Evolutionary conservation across 2,797 vertebrate genomes (phyloP), one percentile per base, ranked within the genome.

Genomic region (Pangasius larnaudii): DNA sequence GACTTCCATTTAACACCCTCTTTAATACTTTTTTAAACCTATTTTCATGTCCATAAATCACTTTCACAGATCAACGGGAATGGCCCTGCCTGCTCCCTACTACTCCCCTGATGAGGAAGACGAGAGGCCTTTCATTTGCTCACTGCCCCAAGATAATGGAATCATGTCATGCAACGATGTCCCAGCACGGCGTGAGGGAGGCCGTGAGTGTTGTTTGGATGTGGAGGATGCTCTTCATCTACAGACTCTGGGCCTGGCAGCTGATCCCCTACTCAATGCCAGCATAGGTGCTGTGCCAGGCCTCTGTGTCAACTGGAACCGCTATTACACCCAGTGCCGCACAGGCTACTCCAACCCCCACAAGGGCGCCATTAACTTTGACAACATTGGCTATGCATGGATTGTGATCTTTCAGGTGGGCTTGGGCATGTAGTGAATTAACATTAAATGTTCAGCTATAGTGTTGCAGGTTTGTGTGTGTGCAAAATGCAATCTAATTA

Each of bases 361-460:
- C 95, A 99, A 99, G 91, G 98, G 98, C 0, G 98, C 98, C 91
- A 99, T 99, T 95, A 99, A 98, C 95, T 99, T 99, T 1, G 98
- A 99, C 96, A 99, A 99, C 93, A 99, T 99, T 0, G 98, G 98
- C 46, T 99, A 98, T 0, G 98, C 98, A 85, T 99, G 98, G 98
- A 99, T 99, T 0, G 98, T 99, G 87, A 99, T 99, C 92, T 99
- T 99, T 91, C 98, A 99, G 98, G 98, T 98, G 86, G 58, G 91
- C 24, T 58, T 24, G n/a, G 7, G 16, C 30, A 36, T 11, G 46
- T 49, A 1, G 18, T 22, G 5, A 33, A 33, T 16, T 36, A 18
- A 69, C 14, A 16, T 69, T 69, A 8, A 69, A 18, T 69, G 30
- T 69, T 36, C 4, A 36, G 33, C 6, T 74, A 10, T 46, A 11